These are phyloP conservation scores for Epizoanthus fatuus DNA, from an alignment of 92 coral and sea anemone species.

Conservation along the genomic window DNA sequence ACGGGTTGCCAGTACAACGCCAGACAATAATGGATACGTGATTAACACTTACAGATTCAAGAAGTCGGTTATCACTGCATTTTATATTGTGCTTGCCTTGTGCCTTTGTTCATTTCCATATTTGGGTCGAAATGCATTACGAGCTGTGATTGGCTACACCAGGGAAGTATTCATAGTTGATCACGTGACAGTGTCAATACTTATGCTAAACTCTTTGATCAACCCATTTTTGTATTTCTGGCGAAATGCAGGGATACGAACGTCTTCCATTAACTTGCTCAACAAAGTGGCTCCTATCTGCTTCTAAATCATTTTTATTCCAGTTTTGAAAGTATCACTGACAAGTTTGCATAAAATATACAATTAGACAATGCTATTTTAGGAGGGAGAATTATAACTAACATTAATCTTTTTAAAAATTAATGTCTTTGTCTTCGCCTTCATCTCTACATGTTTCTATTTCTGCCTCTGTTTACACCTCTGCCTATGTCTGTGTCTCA, in stretches of 20 bases:
- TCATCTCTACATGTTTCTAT: too few species aligned
- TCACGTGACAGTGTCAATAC: slow-evolving; percentile 21
- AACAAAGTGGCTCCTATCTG: slow-evolving; percentile 28
- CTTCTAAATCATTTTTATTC: background rate
- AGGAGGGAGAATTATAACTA: too few species aligned
- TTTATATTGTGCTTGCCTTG: slow-evolving; percentile 28
- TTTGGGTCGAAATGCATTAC: slow-evolving; percentile 23
- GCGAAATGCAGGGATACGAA: slow-evolving; percentile 30
- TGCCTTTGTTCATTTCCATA: slow-evolving; percentile 40
- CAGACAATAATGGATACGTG: background rate
- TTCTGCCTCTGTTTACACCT: too few species aligned
- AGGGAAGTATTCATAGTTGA: slow-evolving; percentile 6
- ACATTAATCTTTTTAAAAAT: too few species aligned
- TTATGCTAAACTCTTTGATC: slow-evolving; percentile 27
- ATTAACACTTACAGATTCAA: slow-evolving; percentile 13
- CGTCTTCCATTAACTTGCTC: slow-evolving; percentile 14
- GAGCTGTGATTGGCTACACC: slow-evolving; percentile 20
- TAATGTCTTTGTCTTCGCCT: too few species aligned
- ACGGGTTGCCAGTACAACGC: slow-evolving; percentile 1
- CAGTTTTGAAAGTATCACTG: too few species aligned
- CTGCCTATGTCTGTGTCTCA: too few species aligned
- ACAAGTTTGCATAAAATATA: too few species aligned
- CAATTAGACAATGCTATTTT: too few species aligned
- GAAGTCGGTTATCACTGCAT: slow-evolving; percentile 26
- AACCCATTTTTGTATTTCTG: slow-evolving; percentile 37